Evolutionary conservation across 2,888 invertebrate species (phyloP).

Genomic region (Rotaria sp.): DNA sequence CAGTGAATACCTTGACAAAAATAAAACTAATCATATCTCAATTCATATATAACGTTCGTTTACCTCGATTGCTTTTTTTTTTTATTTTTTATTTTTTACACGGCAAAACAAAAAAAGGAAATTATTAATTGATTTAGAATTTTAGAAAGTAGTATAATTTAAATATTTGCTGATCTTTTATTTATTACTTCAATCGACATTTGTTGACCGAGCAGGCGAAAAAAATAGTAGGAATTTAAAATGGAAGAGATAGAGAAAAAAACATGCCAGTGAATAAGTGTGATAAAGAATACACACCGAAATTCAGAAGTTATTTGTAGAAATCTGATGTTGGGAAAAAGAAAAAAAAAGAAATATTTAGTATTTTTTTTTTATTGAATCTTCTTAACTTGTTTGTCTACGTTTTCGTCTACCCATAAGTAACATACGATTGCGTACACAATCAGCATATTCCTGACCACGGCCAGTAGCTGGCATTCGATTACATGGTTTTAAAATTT

Average conservation of each 20-base stretch:
- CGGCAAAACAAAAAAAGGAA: no score
- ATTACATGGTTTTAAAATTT: constrained; percentile 4
- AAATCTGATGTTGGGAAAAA: not conserved
- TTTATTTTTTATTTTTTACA: no score
- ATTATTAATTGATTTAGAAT: no score
- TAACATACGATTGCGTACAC: constrained; percentile 2
- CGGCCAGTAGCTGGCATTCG: not conserved
- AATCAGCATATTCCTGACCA: not conserved
- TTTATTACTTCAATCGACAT: not conserved
- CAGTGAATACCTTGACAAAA: no score
- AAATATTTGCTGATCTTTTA: not conserved
- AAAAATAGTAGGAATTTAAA: not conserved
- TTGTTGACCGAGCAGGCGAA: not conserved
- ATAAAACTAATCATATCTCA: no score
- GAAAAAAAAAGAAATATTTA: not conserved
- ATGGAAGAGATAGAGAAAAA: not conserved
- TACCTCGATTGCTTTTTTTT: no score
- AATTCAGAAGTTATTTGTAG: not conserved
- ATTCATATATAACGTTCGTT: no score
- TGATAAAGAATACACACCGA: not conserved
- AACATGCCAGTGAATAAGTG: not conserved
- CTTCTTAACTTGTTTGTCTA: not conserved
- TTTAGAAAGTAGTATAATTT: not conserved
- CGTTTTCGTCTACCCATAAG: constrained; percentile 18
- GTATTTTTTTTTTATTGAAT: not conserved